Evolutionary conservation across 2,888 invertebrate species (phyloP).

Genomic region (Fragum fragum): DNA sequence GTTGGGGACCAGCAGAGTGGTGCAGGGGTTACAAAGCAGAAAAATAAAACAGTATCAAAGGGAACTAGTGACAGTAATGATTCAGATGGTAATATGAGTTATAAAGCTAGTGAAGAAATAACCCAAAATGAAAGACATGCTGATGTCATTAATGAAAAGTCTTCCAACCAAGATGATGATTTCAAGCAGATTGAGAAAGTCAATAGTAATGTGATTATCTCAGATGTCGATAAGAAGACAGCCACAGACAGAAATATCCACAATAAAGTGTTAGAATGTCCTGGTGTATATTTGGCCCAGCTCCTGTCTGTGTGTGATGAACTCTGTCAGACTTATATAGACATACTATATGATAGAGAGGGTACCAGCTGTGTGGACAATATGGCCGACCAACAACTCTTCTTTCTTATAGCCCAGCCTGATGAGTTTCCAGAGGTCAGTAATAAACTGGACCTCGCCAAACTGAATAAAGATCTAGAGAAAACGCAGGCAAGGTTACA

Average conservation of each 20-base stretch:
- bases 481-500: constrained; percentile 59
- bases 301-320: constrained; percentile 82
- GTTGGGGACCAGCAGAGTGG: neutral
- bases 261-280: constrained; percentile 60
- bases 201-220: neutral
- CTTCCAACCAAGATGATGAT: constrained; percentile 9
- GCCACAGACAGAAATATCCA: constrained; percentile 17
- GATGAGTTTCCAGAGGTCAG: constrained; percentile 87
- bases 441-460: constrained; percentile 65
- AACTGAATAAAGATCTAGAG: constrained; percentile 51
- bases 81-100: neutral
- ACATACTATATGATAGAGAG: constrained; percentile 82
- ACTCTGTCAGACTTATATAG: constrained; percentile 83
- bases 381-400: constrained; percentile 89
- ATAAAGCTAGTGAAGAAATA: neutral
- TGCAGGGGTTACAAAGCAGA: neutral
- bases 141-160: neutral
- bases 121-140: neutral
- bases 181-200: neutral
- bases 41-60: neutral
- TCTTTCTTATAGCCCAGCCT: constrained; percentile 89
- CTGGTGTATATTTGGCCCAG: constrained; percentile 76
- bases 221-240: neutral
- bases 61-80: neutral
- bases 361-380: constrained; percentile 82